These are phyloP conservation scores for Rhopalosiphum padi DNA, from an alignment of 1,140 invertebrate genomes.

Conservation along the genomic window DNA sequence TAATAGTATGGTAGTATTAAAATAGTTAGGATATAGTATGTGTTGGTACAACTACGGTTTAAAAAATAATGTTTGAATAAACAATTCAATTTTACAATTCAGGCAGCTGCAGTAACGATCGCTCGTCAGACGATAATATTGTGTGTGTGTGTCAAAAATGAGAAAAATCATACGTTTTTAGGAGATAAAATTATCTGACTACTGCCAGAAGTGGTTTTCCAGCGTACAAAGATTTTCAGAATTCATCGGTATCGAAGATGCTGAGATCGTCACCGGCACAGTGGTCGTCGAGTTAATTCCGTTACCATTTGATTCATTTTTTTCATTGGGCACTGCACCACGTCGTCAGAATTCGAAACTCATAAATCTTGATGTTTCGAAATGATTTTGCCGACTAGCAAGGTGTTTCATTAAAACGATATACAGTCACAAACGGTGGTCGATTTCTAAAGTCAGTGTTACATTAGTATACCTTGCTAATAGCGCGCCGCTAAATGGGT, in stretches of 20 bases:
- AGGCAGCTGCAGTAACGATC: not conserved
- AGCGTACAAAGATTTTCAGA: not conserved
- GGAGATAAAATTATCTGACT: not conserved
- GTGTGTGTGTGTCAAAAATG: not conserved
- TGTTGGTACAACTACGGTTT: not conserved
- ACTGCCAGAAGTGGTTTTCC: not conserved
- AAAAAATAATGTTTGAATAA: not conserved
- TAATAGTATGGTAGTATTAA: not conserved
- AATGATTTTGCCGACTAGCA: not conserved
- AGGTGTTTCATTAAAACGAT: not conserved
- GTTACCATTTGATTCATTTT: not conserved
- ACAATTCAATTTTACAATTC: not conserved
- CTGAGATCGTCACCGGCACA: not conserved
- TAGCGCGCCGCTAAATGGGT: not conserved
- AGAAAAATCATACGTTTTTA: not conserved
- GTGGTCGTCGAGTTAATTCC: not conserved
- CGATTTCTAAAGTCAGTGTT: slow-evolving; percentile 8
- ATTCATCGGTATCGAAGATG: not conserved
- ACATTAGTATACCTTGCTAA: not conserved
- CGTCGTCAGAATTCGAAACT: not conserved
- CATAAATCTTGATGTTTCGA: not conserved
- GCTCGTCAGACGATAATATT: not conserved
- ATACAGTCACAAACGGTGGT: not conserved
- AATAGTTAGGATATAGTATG: not conserved
- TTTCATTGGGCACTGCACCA: not conserved